These are phyloP conservation scores for Conopomorpha cramerella DNA, from an alignment of 1,140 invertebrate genomes.

Conservation along the genomic window DNA sequence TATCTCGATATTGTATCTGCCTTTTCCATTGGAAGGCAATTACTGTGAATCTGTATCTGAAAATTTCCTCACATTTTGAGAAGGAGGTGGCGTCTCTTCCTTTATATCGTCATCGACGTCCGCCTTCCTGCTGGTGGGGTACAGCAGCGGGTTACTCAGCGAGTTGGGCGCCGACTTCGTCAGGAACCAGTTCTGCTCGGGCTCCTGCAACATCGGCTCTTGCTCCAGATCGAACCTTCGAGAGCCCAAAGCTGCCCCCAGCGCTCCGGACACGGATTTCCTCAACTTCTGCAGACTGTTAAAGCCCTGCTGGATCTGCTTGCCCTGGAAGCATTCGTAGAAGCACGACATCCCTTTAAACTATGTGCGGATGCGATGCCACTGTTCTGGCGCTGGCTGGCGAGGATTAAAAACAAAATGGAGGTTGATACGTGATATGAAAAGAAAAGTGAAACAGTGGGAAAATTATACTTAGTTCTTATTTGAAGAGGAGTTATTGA, in stretches of 20 bases:
- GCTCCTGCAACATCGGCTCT: conserved; percentile 44
- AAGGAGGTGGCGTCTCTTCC: conserved; percentile 22
- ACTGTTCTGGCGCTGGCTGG: conserved; percentile 16
- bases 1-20: too few relatives aligned
- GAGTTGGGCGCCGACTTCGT: conserved; percentile 80
- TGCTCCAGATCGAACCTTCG: conserved; percentile 47
- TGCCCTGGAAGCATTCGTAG: conserved; percentile 56
- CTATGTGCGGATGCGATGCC: conserved; percentile 26
- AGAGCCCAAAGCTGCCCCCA: conserved; percentile 56
- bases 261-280: conserved; percentile 70
- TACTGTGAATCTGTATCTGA: too few relatives aligned
- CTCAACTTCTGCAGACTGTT: conserved; percentile 71
- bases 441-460: neutral
- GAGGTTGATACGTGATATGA: neutral
- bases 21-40: too few relatives aligned
- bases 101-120: conserved; percentile 34
- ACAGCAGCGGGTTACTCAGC: conserved; percentile 65
- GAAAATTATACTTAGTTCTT: too few relatives aligned
- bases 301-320: conserved; percentile 60
- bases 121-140: conserved; percentile 25
- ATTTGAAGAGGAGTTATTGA: too few relatives aligned
- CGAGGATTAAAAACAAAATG: conserved; percentile 28
- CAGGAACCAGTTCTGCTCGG: conserved; percentile 75
- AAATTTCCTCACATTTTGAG: conserved; percentile 44
- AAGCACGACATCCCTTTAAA: conserved; percentile 59